phyloP scores from a whole-genome alignment of 2,797 vertebrate genomes.

The Gobionotothen gibberifrons region DNA sequence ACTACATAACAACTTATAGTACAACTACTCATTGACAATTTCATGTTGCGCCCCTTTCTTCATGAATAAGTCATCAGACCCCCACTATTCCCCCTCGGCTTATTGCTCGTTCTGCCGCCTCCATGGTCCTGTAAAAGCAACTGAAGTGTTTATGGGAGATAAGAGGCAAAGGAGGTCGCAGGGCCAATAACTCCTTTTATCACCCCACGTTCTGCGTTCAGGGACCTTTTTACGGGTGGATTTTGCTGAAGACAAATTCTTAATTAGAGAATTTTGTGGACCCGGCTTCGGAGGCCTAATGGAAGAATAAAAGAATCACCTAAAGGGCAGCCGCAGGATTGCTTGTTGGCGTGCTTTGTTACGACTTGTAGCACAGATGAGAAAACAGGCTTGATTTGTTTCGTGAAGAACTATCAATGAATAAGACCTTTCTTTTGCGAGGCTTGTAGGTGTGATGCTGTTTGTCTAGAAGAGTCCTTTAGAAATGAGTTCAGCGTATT shows the following conservation, averaged over 20 bases:
- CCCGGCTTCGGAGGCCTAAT: slow-evolving; percentile 66
- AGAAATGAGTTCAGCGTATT: slow-evolving; percentile 73
- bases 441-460: slow-evolving; percentile 29
- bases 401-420: slow-evolving; percentile 37
- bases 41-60: slow-evolving; percentile 67
- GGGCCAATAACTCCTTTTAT: slow-evolving; percentile 84
- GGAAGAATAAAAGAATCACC: slow-evolving; percentile 60
- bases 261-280: slow-evolving; percentile 84
- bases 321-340: slow-evolving; percentile 55
- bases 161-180: slow-evolving; percentile 80
- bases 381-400: slow-evolving; percentile 43
- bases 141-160: slow-evolving; percentile 85
- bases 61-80: slow-evolving; percentile 83
- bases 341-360: slow-evolving; percentile 49
- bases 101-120: slow-evolving; percentile 67
- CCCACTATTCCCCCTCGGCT: slow-evolving; percentile 68
- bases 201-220: slow-evolving; percentile 66
- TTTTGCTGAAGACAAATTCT: slow-evolving; percentile 78
- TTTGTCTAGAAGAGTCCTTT: slow-evolving; percentile 58
- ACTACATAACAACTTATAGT: slow-evolving; percentile 41
- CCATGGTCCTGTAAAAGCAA: slow-evolving; percentile 78
- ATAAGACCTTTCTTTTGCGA: slow-evolving; percentile 27
- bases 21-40: slow-evolving; percentile 64
- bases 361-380: slow-evolving; percentile 29
- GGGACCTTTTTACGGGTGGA: slow-evolving; percentile 71